Evolutionary conservation across 1,140 invertebrate species (phyloP).

Genomic region (Drosophila arawakana): DNA sequence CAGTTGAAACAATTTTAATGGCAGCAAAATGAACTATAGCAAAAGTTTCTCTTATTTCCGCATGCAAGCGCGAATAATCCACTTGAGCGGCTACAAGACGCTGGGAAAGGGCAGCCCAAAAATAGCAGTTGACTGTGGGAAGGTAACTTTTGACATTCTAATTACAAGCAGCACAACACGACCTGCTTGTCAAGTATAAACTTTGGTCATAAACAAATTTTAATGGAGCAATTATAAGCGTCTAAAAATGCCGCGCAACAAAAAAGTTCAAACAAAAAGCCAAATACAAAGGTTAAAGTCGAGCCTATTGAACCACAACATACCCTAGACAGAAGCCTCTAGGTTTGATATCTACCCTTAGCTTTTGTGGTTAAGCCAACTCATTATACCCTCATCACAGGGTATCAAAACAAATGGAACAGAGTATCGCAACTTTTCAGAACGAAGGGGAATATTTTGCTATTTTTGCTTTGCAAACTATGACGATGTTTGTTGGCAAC

Average conservation of each 20-base stretch:
- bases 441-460: constrained; percentile 49
- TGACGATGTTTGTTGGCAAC: constrained; percentile 22
- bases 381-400: no score
- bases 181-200: constrained; percentile 66
- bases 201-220: constrained; percentile 79
- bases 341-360: no score
- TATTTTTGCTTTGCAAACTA: constrained; percentile 56
- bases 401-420: neutral
- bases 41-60: constrained; percentile 20
- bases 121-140: constrained; percentile 45
- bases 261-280: constrained; percentile 3
- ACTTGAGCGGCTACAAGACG: neutral
- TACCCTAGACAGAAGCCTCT: no score
- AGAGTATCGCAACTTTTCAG: constrained; percentile 59
- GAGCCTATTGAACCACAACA: no score
- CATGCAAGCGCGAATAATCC: constrained; percentile 23
- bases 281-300: constrained; percentile 7
- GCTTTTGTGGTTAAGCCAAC: no score
- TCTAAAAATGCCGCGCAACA: constrained; percentile 69
- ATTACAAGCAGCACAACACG: constrained; percentile 57
- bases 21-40: constrained; percentile 3
- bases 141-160: constrained; percentile 67
- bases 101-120: constrained; percentile 21
- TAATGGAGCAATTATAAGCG: constrained; percentile 82
- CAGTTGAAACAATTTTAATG: constrained; percentile 6